Conservation (phyloP, 2,797 vertebrate genomes). For the Diplodus sargus region DNA sequence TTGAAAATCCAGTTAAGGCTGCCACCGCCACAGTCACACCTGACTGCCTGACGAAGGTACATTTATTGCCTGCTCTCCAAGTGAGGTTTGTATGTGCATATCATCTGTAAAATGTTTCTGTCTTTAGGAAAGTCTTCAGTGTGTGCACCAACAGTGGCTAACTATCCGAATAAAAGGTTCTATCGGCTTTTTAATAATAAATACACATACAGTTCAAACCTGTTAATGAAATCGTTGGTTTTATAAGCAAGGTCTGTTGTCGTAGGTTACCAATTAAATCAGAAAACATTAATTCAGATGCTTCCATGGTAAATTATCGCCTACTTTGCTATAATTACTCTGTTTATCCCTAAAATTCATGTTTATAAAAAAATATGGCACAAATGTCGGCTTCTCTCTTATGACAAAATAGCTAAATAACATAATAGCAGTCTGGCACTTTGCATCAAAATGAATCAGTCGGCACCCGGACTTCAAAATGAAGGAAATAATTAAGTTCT, state of each 20-base stretch:
- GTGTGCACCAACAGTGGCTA: not conserved
- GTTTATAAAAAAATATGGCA: too few relatives aligned
- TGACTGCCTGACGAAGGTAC: not conserved
- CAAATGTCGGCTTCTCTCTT: not conserved
- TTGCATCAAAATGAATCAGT: conserved; percentile 8
- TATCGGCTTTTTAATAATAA: conserved; percentile 12
- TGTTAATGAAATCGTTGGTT: not conserved
- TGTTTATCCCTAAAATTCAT: not conserved
- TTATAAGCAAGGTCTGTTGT: not conserved
- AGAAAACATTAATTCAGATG: not conserved
- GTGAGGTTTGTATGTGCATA: not conserved
- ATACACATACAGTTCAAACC: conserved; percentile 8
- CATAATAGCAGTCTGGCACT: not conserved
- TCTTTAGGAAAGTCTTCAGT: not conserved
- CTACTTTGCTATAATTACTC: not conserved
- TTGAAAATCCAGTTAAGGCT: conserved; percentile 27
- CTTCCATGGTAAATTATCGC: not conserved
- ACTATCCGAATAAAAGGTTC: not conserved
- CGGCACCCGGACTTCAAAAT: not conserved
- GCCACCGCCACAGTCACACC: not conserved
- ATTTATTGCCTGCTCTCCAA: not conserved
- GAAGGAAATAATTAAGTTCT: conserved; percentile 1
- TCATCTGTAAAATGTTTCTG: conserved; percentile 3
- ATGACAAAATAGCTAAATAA: not conserved
- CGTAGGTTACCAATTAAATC: not conserved